Evolutionary conservation across 2,113 vertebrate genomes (phyloP), one percentile per base, ranked within the genome.

Genomic region (Zosterops lateralis): DNA sequence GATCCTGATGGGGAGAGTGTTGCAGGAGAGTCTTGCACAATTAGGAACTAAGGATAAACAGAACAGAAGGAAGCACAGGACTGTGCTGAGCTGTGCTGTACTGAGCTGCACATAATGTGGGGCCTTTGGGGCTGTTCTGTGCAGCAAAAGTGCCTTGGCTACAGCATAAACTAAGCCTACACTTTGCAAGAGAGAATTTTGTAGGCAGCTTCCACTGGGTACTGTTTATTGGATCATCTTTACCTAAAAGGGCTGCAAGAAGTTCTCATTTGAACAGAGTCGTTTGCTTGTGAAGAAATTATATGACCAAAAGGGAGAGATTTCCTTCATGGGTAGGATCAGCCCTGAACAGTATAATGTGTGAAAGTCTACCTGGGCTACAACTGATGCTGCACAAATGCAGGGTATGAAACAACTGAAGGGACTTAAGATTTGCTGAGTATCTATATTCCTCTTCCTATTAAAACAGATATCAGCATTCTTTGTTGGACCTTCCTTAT

Each of bases 381-480:
- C 47, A 38, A 7, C 2, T 1, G 7, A 14, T 50, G 22, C 26
- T 61, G 14, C 26, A 44, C 0, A 8, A 57, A 42, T 1, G 0
- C 7, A 54, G 38, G 4, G 7, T 45, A 11, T 7, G 25, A 17
- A 64, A 15, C 2, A 54, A 21, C 19, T 13, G 32, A 60, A 50
- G 6, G 7, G 17, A 47, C 2, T 1, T 54, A 45, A 54, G 34
- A 54, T 42, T 76, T 86, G 3, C 15, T 32, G 21, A 17, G 1
- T 67, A 9, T 44, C 31, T 66, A 5, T 7, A 82, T 36, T 65
- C 18, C 3, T 81, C 4, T 77, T 57, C 28, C 19, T 65, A 28
- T 40, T 60, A 44, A 73, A 74, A 28, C 7, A 15, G 6, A 19
- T 68, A 12, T 6, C 9, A 19, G 2, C 3, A 17, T 34, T 71